phyloP scores from a whole-genome alignment of 2,888 invertebrate genomes.

The Esperia sulphurella region DNA sequence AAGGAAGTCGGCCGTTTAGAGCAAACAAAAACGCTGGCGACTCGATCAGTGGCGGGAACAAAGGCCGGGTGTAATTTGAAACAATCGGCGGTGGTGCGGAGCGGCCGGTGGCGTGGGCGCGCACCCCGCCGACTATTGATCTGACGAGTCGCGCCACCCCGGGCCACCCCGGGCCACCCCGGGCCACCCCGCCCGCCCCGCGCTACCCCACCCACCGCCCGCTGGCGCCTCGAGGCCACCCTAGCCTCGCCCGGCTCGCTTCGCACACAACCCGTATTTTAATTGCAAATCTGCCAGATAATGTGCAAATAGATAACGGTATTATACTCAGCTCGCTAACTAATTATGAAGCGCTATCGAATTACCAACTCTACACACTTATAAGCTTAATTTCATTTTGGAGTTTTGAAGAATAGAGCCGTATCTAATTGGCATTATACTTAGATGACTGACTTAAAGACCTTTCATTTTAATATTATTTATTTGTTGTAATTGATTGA shows the following conservation, averaged over 20 bases:
- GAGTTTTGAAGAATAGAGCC: too few species aligned
- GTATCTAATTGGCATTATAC: too few species aligned
- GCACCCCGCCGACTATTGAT: constrained; percentile 76
- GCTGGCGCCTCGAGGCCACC: constrained; percentile 32
- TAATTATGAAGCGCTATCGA: constrained; percentile 67
- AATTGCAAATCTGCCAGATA: constrained; percentile 79
- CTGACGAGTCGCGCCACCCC: constrained; percentile 58
- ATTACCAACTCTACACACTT: constrained; percentile 32
- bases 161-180: constrained; percentile 24
- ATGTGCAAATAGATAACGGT: constrained; percentile 78
- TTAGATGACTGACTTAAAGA: too few species aligned
- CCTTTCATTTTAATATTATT: too few species aligned
- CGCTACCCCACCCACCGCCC: constrained; percentile 24
- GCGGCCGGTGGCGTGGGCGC: constrained; percentile 53
- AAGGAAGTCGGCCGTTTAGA: constrained; percentile 72
- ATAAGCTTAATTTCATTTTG: constrained; percentile 14
- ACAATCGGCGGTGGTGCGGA: constrained; percentile 72
- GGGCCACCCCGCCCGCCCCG: constrained; percentile 30
- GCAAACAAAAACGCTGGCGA: constrained; percentile 73
- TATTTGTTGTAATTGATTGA: too few species aligned
- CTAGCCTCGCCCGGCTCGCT: constrained; percentile 33
- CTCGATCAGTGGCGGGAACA: constrained; percentile 75
- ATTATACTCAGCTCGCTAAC: constrained; percentile 72
- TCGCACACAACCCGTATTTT: constrained; percentile 70
- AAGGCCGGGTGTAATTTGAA: constrained; percentile 76